Evolutionary conservation across 2,888 invertebrate species (phyloP).

Genomic region (Agrotis puta): DNA sequence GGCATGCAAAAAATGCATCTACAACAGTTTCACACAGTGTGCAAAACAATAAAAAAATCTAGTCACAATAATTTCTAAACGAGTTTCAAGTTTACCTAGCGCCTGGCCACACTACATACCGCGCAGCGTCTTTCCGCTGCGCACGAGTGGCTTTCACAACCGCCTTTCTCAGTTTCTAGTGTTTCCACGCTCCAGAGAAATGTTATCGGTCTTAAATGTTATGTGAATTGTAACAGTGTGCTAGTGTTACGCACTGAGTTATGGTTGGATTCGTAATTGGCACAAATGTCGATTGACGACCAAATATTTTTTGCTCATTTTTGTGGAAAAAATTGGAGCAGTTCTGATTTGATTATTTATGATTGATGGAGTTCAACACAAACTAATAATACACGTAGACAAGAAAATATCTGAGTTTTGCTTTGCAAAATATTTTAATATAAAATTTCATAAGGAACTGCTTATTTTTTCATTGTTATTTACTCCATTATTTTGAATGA

Average conservation of each 20-base stretch:
- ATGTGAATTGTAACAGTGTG: slow-evolving; percentile 48
- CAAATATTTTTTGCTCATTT: background rate
- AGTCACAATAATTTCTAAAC: slow-evolving; percentile 44
- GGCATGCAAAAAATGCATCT: background rate
- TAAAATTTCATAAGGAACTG: too few relatives aligned
- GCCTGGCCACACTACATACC: slow-evolving; percentile 75
- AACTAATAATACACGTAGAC: background rate
- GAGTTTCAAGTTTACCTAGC: slow-evolving; percentile 29
- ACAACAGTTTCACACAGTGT: slow-evolving; percentile 10
- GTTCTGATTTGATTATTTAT: too few relatives aligned
- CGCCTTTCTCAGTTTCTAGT: slow-evolving; percentile 80
- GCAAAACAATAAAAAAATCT: slow-evolving; percentile 25
- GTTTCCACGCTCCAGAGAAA: slow-evolving; percentile 71
- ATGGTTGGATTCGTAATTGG: background rate
- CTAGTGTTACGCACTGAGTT: slow-evolving; percentile 34
- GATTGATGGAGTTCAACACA: background rate
- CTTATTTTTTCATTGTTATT: background rate
- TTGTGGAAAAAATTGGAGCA: background rate
- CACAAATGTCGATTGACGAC: background rate
- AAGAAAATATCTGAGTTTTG: background rate
- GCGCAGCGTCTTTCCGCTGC: slow-evolving; percentile 66
- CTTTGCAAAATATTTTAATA: too few relatives aligned
- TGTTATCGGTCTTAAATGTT: slow-evolving; percentile 30
- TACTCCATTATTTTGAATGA: background rate
- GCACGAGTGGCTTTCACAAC: slow-evolving; percentile 81